A percentile compares a stretch with the other conserved stretches of the same genome.
phyloP scores from a whole-genome alignment of 2,113 vertebrate genomes.

The Chlorodrepanis virens region DNA sequence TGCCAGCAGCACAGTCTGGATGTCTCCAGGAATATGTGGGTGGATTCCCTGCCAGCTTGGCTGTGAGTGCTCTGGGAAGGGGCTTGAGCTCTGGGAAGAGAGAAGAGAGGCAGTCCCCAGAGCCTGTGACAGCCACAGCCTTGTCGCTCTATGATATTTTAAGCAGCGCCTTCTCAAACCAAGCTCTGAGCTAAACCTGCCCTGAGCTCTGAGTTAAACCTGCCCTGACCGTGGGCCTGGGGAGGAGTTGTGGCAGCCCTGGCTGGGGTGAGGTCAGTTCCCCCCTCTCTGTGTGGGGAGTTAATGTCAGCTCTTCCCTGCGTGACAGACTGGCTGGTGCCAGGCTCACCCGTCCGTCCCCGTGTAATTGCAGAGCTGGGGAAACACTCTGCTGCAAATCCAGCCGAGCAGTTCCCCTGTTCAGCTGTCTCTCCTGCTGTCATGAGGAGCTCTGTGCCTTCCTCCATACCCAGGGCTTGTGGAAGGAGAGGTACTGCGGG shows the following conservation, averaged over 20 bases:
- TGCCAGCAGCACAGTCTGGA: neutral
- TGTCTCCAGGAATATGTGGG: neutral
- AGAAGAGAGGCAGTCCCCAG: neutral
- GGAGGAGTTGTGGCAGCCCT: neutral
- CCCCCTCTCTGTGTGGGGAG: neutral
- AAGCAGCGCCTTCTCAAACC: neutral
- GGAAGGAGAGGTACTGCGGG: neutral
- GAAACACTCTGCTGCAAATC: neutral
- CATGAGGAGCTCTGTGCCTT: neutral
- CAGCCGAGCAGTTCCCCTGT: fast-evolving
- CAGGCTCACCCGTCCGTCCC: neutral
- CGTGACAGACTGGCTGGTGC: slow-evolving; percentile 2
- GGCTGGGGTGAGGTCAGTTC: neutral
- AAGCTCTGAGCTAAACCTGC: neutral
- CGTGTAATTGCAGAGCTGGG: neutral
- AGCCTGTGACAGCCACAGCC: neutral
- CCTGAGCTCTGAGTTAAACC: neutral
- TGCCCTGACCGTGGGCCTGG: neutral
- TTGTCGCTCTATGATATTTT: neutral
- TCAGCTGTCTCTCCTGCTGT: fast-evolving
- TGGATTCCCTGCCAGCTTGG: neutral
- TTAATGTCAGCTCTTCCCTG: neutral
- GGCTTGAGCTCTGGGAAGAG: neutral
- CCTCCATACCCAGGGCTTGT: neutral
- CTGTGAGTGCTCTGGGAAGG: neutral